phyloP scores from a whole-genome alignment of 1,140 invertebrate species.

The Neotoxoptera formosana region DNA sequence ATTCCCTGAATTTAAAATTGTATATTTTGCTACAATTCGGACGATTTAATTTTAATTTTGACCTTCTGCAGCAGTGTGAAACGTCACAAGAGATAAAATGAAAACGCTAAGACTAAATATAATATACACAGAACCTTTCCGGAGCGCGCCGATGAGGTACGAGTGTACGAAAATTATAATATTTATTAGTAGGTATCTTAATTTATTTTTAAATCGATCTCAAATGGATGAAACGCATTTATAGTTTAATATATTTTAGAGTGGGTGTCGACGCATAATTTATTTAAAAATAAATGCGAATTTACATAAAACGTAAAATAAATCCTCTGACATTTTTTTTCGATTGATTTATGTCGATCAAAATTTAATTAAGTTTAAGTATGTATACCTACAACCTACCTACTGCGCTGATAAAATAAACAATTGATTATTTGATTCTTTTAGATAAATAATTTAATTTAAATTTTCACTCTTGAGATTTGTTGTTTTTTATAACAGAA shows the following conservation, averaged over 20 bases:
- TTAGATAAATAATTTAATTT: constrained; percentile 36
- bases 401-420: neutral
- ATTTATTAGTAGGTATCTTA: neutral
- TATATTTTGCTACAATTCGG: neutral
- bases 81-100: neutral
- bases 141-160: neutral
- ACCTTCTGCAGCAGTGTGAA: neutral
- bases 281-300: neutral
- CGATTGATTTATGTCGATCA: neutral
- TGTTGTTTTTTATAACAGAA: constrained; percentile 20
- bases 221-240: neutral
- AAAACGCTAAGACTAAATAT: neutral
- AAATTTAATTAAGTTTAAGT: neutral
- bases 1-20: neutral
- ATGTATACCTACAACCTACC: neutral
- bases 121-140: neutral
- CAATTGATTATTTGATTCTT: neutral
- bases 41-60: neutral
- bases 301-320: constrained; percentile 11
- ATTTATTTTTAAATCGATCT: neutral
- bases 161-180: neutral
- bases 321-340: neutral
- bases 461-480: neutral
- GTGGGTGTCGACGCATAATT: neutral
- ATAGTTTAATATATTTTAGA: neutral